phyloP scores from a whole-genome alignment of 2,888 invertebrate species.

The Spicauda simplicius region DNA sequence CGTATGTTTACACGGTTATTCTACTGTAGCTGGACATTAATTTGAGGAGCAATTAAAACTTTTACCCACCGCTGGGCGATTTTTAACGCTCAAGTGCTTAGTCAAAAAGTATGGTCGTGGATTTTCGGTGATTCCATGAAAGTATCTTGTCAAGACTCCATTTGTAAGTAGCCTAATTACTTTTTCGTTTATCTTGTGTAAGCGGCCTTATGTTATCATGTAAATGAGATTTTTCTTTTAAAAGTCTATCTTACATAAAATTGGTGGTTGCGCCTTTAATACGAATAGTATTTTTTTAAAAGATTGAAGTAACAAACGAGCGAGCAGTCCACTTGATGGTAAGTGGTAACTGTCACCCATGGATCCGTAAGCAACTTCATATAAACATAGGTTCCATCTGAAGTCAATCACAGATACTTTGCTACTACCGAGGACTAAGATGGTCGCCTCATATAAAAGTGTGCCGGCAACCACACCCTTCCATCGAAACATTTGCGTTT shows the following conservation, averaged over 20 bases:
- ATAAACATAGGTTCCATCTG: too few species aligned
- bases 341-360: not conserved
- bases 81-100: constrained; percentile 51
- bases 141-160: constrained; percentile 10
- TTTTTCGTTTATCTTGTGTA: too few species aligned
- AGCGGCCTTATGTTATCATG: too few species aligned
- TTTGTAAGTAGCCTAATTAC: not conserved
- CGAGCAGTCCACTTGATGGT: not conserved
- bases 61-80: constrained; percentile 55
- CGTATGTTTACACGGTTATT: constrained; percentile 43
- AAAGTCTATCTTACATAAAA: too few species aligned
- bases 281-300: not conserved
- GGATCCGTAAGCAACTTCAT: not conserved
- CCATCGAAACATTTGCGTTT: too few species aligned
- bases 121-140: constrained; percentile 8
- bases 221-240: too few species aligned
- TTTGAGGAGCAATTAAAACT: constrained; percentile 74
- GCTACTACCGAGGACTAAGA: too few species aligned
- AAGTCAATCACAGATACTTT: too few species aligned
- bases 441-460: too few species aligned
- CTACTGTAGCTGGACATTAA: constrained; percentile 58
- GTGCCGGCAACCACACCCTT: too few species aligned
- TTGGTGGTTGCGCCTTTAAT: too few species aligned
- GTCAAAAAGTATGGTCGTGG: constrained; percentile 17
- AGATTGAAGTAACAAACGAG: not conserved